Evolutionary conservation across 1,140 invertebrate genomes (phyloP).

Genomic region (Melitaea cinxia): DNA sequence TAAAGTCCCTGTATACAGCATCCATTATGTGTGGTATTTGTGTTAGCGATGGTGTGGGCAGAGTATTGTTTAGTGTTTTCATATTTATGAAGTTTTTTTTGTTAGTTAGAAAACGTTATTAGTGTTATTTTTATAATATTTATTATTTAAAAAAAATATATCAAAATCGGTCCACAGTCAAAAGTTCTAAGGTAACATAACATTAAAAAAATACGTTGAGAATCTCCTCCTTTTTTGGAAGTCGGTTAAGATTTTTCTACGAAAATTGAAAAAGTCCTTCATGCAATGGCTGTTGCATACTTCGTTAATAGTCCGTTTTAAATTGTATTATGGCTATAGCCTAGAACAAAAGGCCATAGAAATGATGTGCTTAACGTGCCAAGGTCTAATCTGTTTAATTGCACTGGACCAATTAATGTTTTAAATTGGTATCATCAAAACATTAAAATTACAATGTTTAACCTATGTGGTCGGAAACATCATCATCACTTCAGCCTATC

Average conservation of each 20-base stretch:
- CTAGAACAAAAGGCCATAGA: not conserved
- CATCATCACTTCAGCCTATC: too few relatives aligned
- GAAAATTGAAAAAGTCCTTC: slow-evolving; percentile 1
- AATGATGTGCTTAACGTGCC: not conserved
- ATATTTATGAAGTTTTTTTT: too few relatives aligned
- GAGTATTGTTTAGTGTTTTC: too few relatives aligned
- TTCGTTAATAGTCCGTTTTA: slow-evolving; percentile 21
- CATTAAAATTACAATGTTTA: not conserved
- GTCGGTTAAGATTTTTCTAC: slow-evolving; percentile 19
- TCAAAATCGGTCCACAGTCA: too few relatives aligned
- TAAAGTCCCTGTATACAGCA: too few relatives aligned
- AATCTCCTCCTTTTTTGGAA: not conserved
- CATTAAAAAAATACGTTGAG: too few relatives aligned
- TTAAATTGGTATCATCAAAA: not conserved
- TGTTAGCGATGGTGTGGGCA: too few relatives aligned
- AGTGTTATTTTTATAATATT: too few relatives aligned
- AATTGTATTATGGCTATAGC: slow-evolving; percentile 23
- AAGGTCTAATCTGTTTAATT: not conserved
- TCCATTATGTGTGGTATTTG: too few relatives aligned
- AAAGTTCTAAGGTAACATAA: too few relatives aligned
- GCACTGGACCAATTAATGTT: not conserved
- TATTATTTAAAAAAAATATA: too few relatives aligned
- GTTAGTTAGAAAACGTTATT: too few relatives aligned
- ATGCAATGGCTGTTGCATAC: slow-evolving; percentile 9
- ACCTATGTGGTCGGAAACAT: not conserved